These are phyloP conservation scores for Tuberolachnus salignus DNA, from an alignment of 2,888 invertebrate species.

Conservation along the genomic window DNA sequence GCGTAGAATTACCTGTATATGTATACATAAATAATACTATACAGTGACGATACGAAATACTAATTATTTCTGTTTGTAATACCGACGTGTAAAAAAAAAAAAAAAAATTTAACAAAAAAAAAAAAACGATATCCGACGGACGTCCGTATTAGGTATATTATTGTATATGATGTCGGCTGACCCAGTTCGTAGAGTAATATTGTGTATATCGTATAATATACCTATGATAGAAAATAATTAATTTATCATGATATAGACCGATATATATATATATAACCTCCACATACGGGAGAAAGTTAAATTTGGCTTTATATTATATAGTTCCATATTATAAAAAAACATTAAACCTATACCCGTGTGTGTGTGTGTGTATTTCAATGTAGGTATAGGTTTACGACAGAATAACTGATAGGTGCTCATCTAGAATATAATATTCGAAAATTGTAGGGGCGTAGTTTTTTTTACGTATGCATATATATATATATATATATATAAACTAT, in stretches of 20 bases:
- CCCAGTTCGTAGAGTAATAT: slow-evolving; percentile 29
- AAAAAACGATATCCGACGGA: too few relatives aligned
- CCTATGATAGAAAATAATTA: slow-evolving; percentile 13
- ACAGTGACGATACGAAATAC: neutral
- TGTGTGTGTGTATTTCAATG: too few relatives aligned
- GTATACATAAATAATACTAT: neutral
- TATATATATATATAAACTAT: too few relatives aligned
- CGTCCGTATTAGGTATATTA: neutral
- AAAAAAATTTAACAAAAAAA: too few relatives aligned
- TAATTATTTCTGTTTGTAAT: neutral
- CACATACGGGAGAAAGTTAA: slow-evolving; percentile 40
- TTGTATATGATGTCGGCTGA: neutral
- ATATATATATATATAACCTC: slow-evolving; percentile 3
- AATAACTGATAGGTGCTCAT: too few relatives aligned
- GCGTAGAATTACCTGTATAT: too few relatives aligned
- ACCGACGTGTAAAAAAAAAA: neutral
- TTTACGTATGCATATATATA: too few relatives aligned
- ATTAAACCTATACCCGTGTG: neutral
- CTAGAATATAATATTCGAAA: too few relatives aligned
- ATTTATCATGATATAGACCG: slow-evolving; percentile 24
- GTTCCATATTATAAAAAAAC: neutral
- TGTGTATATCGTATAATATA: neutral
- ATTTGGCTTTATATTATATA: slow-evolving; percentile 1
- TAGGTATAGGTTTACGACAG: too few relatives aligned
- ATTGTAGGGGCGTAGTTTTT: too few relatives aligned